A percentile compares a stretch with the other conserved stretches of the same genome.
phyloP scores from a whole-genome alignment of 2,113 vertebrate genomes.

The Mohoua ochrocephala region DNA sequence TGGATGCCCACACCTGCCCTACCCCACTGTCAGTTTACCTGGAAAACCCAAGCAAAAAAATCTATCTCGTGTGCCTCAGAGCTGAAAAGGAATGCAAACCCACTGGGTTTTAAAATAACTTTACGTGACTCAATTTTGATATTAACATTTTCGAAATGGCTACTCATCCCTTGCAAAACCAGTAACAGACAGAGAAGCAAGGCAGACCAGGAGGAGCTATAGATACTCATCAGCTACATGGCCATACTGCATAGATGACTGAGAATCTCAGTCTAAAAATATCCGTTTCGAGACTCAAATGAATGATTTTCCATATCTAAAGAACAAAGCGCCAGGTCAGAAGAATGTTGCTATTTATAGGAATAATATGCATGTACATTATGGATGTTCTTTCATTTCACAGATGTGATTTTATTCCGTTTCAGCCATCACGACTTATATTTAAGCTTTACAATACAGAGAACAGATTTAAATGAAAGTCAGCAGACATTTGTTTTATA shows the following conservation, averaged over 20 bases:
- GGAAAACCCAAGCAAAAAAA: not conserved
- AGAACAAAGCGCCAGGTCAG: not conserved
- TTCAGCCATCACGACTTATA: not conserved
- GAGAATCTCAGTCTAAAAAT: not conserved
- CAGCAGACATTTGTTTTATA: not conserved
- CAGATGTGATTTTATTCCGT: not conserved
- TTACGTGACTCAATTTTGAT: not conserved
- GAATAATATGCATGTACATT: not conserved
- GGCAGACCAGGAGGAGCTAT: not conserved
- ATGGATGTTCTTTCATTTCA: not conserved
- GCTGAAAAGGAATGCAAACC: not conserved
- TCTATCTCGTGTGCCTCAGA: fast-evolving
- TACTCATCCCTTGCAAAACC: not conserved
- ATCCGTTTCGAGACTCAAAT: not conserved
- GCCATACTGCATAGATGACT: not conserved
- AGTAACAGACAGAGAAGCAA: not conserved
- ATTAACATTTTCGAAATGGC: not conserved
- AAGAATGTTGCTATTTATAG: not conserved
- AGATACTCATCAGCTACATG: not conserved
- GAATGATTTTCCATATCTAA: not conserved
- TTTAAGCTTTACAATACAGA: not conserved
- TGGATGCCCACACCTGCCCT: not conserved
- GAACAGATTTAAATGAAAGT: not conserved
- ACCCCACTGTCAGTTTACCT: not conserved
- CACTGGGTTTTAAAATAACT: not conserved